Conservation (phyloP, 2,797 vertebrate genomes). For the Lagorchestes hirsutus region DNA sequence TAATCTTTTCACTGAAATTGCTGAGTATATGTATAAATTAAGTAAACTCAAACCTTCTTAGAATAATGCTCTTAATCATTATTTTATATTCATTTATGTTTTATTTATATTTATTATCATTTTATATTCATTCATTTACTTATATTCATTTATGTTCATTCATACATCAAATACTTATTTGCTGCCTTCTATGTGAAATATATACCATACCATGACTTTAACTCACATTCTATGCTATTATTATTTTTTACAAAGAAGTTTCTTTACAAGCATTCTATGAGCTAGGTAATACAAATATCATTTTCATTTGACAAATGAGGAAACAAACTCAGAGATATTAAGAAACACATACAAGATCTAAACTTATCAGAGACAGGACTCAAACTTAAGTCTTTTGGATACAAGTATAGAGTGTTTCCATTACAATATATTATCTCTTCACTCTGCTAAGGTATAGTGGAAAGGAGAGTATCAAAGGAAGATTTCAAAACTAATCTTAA, state of each 20-base stretch:
- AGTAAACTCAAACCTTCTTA: no score
- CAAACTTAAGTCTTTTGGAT: neutral
- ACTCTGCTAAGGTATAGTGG: neutral
- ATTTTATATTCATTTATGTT: no score
- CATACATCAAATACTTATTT: no score
- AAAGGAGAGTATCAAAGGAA: neutral
- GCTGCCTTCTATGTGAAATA: no score
- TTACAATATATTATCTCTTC: neutral
- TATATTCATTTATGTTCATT: no score
- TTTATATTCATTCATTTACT: no score
- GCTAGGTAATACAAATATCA: neutral
- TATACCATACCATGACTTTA: no score
- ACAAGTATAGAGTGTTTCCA: neutral
- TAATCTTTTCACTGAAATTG: no score
- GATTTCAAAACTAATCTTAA: neutral
- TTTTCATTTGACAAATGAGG: neutral
- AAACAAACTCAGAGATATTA: neutral
- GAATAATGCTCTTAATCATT: no score
- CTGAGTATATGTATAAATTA: no score
- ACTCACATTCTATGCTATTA: neutral
- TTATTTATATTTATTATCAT: no score
- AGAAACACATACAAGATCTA: neutral
- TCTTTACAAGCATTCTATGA: neutral
- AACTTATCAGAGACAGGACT: neutral
- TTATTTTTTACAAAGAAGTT: neutral